phyloP scores from a whole-genome alignment of 2,888 invertebrate genomes.

The Lamellibrachia columna region DNA sequence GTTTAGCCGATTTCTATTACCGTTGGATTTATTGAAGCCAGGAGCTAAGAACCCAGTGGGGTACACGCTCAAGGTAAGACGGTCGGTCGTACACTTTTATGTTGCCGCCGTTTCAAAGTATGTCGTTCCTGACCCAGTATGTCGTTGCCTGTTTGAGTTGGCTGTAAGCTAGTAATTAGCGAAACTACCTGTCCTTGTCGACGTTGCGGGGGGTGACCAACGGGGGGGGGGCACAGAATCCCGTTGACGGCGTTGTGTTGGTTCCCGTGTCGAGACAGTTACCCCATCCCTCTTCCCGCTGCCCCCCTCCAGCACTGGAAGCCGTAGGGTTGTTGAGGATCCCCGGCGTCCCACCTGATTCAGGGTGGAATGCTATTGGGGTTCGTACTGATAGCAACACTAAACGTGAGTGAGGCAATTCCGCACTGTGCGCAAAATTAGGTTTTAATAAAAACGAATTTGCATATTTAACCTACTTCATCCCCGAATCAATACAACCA shows the following conservation, averaged over 20 bases:
- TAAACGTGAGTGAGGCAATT: not conserved
- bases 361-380: no score
- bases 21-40: not conserved
- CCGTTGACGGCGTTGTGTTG: not conserved
- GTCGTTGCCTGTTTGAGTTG: not conserved
- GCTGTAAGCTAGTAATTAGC: not conserved
- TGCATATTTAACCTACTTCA: not conserved
- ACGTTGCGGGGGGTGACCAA: not conserved
- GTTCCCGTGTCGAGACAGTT: not conserved
- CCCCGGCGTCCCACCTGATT: not conserved
- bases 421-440: not conserved
- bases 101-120: not conserved
- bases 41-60: not conserved
- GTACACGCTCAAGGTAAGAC: not conserved
- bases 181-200: not conserved
- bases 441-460: not conserved
- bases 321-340: not conserved
- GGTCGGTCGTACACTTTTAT: not conserved
- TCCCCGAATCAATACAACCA: no score
- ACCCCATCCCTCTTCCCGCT: not conserved
- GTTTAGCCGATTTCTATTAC: constrained; percentile 10
- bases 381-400: no score
- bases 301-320: not conserved
- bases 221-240: not conserved
- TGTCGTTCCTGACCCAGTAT: not conserved